phyloP scores from a whole-genome alignment of 2,113 vertebrate genomes.

The Corythornis madagascariensis region DNA sequence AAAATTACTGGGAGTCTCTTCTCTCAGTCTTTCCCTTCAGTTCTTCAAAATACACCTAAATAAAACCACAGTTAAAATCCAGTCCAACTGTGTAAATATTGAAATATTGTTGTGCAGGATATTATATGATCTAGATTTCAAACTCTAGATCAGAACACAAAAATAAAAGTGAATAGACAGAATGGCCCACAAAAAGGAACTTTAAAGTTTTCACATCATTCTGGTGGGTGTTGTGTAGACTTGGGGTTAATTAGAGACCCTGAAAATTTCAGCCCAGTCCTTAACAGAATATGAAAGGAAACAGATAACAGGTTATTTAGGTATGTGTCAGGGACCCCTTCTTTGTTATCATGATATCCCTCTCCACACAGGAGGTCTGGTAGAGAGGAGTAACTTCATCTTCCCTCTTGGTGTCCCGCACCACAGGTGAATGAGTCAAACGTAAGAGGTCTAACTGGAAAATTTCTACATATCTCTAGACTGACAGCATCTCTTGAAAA shows the following conservation, averaged over 20 bases:
- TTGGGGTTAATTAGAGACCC: not conserved
- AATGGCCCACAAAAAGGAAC: not conserved
- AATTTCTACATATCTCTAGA: not conserved
- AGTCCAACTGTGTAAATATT: not conserved
- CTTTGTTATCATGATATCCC: not conserved
- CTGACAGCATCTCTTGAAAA: not conserved
- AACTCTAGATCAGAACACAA: not conserved
- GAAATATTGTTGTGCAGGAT: not conserved
- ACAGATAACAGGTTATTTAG: not conserved
- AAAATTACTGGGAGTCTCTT: not conserved
- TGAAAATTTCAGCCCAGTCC: not conserved
- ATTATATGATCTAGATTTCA: not conserved
- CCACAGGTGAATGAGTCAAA: fast-evolving
- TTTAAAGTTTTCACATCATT: not conserved
- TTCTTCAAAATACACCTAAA: not conserved
- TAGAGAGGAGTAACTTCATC: not conserved
- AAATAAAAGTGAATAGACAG: not conserved
- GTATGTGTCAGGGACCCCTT: not conserved
- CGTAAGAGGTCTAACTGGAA: not conserved
- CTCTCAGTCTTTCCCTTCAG: not conserved
- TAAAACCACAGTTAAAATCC: not conserved
- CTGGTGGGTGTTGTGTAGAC: not conserved
- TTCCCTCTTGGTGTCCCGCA: not conserved
- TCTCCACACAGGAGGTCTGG: not conserved
- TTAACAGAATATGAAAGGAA: not conserved